Conservation (phyloP, 2,113 vertebrate species). For the Albula goreensis region DNA sequence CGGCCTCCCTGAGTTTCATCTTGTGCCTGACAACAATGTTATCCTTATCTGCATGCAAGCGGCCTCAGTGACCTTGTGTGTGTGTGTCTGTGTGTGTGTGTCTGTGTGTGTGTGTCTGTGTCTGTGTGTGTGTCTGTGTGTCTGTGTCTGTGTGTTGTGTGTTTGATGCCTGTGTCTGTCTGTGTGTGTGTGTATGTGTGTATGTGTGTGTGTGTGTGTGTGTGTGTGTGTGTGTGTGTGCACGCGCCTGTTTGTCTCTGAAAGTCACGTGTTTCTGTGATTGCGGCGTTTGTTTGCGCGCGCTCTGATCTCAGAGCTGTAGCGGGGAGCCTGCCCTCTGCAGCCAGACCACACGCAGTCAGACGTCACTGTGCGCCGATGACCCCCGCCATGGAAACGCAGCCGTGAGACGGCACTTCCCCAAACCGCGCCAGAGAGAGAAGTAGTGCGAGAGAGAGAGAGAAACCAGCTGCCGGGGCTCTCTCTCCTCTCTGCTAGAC, state of each 20-base stretch:
- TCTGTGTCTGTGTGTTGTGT: no score
- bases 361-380: no score
- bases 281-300: no score
- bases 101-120: not conserved
- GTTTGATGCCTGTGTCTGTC: not conserved
- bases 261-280: no score
- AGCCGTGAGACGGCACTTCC: not conserved
- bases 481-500: no score
- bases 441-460: not conserved
- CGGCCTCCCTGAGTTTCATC: not conserved
- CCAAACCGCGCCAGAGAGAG: not conserved
- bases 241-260: not conserved
- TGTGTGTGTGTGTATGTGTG: not conserved
- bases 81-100: not conserved
- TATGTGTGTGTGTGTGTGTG: no score
- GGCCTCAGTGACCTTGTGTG: not conserved
- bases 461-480: no score
- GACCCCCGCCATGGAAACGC: no score
- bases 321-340: no score
- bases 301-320: not conserved
- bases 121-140: not conserved
- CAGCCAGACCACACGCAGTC: no score
- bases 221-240: constrained; percentile 2
- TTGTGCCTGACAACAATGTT: not conserved
- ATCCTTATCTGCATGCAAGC: not conserved